A percentile compares a stretch with the other conserved stretches of the same genome.
Evolutionary conservation across 2,797 vertebrate genomes (phyloP).

Genomic region (Sebastes cheni): DNA sequence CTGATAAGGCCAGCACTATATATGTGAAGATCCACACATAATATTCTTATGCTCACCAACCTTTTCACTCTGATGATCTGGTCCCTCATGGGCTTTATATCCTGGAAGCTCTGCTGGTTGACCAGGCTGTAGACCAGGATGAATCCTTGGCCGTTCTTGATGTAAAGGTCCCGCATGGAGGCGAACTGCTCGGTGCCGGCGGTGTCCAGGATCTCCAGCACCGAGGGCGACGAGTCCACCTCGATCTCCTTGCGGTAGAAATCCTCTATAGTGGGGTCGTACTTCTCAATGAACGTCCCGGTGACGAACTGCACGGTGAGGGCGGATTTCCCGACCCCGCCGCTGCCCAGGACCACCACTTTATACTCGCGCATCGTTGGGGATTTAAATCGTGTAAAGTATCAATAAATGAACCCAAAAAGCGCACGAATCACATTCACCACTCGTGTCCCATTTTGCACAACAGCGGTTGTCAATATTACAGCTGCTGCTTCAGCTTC

Average conservation of each 20-base stretch:
- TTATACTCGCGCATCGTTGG: conserved; percentile 95
- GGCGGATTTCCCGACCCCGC: conserved; percentile 96
- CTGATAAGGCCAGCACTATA: conserved; percentile 15
- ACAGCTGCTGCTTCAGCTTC: conserved; percentile 60
- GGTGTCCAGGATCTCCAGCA: conserved; percentile 97
- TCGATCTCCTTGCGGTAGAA: conserved; percentile 99
- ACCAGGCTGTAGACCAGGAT: conserved; percentile 97
- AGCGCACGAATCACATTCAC: conserved; percentile 52
- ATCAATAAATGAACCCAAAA: conserved; percentile 65
- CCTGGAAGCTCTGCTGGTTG: conserved; percentile 98
- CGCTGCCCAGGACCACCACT: conserved; percentile 98
- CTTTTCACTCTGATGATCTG: conserved; percentile 99
- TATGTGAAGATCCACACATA: conserved; percentile 1
- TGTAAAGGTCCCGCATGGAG: conserved; percentile 98
- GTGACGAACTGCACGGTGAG: conserved; percentile 98
- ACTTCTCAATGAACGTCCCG: conserved; percentile 97
- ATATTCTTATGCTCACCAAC: conserved; percentile 70
- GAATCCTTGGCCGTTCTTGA: conserved; percentile 97
- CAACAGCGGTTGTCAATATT: conserved; percentile 56
- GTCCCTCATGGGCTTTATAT: conserved; percentile 97
- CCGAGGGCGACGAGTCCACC: conserved; percentile 95
- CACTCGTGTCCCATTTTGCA: conserved; percentile 70
- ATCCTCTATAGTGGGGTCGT: conserved; percentile 98
- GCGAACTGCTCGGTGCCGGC: conserved; percentile 97
- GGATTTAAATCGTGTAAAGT: conserved; percentile 55